phyloP scores from a whole-genome alignment of 2,113 vertebrate species.

The Narcine bancroftii region DNA sequence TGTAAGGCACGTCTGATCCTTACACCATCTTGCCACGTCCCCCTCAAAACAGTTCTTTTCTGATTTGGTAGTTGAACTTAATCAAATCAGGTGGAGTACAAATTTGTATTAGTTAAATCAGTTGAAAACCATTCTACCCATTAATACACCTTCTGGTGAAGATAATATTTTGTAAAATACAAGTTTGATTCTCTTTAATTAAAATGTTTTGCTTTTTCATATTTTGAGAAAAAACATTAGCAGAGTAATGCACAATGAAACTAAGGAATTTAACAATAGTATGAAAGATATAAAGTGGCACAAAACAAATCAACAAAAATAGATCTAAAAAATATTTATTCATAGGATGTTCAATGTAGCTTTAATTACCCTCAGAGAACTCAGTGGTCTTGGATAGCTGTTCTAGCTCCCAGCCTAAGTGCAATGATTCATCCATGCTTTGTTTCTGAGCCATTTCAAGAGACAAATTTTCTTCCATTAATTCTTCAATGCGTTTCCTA shows the following conservation, averaged over 20 bases:
- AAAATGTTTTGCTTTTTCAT: background rate
- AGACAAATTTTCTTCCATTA: slow-evolving; percentile 92
- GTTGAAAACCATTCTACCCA: background rate
- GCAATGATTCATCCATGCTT: slow-evolving; percentile 96
- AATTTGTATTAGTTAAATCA: background rate
- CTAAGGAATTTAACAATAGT: background rate
- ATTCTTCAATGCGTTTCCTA: slow-evolving; percentile 91
- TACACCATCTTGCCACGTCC: no score
- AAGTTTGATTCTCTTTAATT: background rate
- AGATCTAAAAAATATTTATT: background rate
- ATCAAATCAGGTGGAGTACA: background rate
- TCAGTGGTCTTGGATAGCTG: slow-evolving; percentile 91
- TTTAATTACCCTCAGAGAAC: slow-evolving; percentile 70
- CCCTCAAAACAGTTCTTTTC: no score
- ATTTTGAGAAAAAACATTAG: background rate
- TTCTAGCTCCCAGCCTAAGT: slow-evolving; percentile 96
- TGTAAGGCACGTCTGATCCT: no score
- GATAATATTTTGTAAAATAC: background rate
- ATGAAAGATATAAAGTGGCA: background rate
- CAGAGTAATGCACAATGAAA: background rate
- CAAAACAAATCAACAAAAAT: background rate
- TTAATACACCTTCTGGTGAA: background rate
- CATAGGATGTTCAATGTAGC: background rate
- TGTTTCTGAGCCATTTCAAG: slow-evolving; percentile 97
- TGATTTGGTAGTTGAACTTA: no score